These are phyloP conservation scores for Actinia tenebrosa DNA, from an alignment of 64 coral and sea anemone genomes.

Conservation along the genomic window DNA sequence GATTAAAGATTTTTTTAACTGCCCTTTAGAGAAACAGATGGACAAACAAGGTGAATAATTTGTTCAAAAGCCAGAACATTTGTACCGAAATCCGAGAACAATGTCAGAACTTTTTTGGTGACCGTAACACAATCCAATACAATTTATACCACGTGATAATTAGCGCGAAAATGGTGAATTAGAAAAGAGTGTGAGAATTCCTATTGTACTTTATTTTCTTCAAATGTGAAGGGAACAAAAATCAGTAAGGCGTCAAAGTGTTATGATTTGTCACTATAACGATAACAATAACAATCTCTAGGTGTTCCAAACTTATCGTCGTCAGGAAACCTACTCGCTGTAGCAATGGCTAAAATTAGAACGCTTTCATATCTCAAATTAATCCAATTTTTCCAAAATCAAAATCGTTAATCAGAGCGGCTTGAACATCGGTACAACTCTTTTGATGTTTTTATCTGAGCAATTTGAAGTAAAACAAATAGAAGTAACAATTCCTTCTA, in stretches of 20 bases:
- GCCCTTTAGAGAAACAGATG: no score
- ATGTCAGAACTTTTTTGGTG: no score
- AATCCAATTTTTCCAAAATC: background rate
- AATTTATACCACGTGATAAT: no score
- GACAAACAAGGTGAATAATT: no score
- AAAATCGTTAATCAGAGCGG: background rate
- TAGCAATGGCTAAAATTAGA: background rate
- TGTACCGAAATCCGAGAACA: no score
- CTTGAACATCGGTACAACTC: background rate
- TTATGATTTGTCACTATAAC: background rate
- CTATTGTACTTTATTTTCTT: background rate
- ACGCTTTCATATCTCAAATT: background rate
- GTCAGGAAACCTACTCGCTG: background rate
- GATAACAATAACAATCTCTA: background rate
- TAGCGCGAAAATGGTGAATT: background rate
- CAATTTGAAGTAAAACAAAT: background rate
- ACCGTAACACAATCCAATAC: no score
- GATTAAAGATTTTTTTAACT: no score
- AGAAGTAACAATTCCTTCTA: background rate
- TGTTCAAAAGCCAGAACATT: no score
- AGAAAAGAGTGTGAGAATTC: background rate
- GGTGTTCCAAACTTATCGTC: background rate
- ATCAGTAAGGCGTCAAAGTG: background rate
- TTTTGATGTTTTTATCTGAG: slow-evolving; percentile 2
- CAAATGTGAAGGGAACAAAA: background rate